phyloP scores from a whole-genome alignment of 2,113 vertebrate genomes.

The Sprattus sprattus region DNA sequence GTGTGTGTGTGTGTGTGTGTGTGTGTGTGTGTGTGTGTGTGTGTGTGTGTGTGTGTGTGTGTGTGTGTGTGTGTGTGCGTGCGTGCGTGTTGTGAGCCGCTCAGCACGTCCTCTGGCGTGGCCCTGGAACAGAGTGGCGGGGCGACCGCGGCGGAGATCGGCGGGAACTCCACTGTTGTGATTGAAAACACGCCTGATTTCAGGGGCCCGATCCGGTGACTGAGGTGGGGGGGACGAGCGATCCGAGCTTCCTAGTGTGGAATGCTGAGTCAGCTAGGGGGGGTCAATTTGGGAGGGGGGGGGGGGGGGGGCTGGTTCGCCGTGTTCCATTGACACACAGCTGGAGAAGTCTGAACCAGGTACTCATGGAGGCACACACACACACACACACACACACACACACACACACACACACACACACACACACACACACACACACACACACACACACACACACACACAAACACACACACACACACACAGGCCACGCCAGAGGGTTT shows the following conservation, averaged over 20 bases:
- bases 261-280: neutral
- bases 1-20: no score
- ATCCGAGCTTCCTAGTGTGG: neutral
- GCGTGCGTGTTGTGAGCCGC: constrained; percentile 22
- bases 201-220: constrained; percentile 11
- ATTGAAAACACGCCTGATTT: constrained; percentile 30
- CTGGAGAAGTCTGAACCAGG: neutral
- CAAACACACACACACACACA: no score
- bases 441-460: no score
- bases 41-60: no score
- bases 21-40: no score
- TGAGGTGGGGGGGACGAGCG: neutral
- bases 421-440: no score
- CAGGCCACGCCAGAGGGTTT: no score
- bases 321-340: neutral
- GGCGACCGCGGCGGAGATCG: neutral
- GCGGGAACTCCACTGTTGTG: constrained; percentile 34
- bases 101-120: constrained; percentile 15
- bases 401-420: no score
- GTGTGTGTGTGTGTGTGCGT: no score
- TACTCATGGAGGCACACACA: neutral
- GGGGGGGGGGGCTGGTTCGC: neutral
- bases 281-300: neutral
- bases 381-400: no score
- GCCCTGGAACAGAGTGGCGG: neutral